Percentiles rank a stretch among this genome's conserved stretches.
Evolutionary conservation across 2,113 vertebrate genomes (phyloP).

Genomic region (Melanerpes aurifrons): DNA sequence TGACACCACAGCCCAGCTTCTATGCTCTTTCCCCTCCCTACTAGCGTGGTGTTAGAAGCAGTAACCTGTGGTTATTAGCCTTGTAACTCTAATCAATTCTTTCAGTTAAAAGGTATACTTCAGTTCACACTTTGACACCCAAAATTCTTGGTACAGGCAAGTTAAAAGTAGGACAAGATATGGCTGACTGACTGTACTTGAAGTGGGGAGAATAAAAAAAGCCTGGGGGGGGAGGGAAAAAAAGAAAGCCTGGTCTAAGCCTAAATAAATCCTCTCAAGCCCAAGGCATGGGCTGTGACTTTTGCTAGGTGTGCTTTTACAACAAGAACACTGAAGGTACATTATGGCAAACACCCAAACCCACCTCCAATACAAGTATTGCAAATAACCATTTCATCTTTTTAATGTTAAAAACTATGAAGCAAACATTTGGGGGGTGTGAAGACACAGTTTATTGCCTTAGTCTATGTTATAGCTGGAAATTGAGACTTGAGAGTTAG

Average conservation of each 20-base stretch:
- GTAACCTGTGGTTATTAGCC: constrained; percentile 51
- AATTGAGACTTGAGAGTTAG: constrained; percentile 68
- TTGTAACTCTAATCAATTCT: constrained; percentile 56
- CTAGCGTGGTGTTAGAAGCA: constrained; percentile 56
- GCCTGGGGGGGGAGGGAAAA: background rate
- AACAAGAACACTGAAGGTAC: constrained; percentile 76
- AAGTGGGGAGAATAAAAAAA: background rate
- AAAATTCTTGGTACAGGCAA: constrained; percentile 68
- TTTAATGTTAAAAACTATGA: constrained; percentile 60
- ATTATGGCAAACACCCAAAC: constrained; percentile 75
- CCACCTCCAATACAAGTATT: constrained; percentile 62
- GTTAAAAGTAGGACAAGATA: constrained; percentile 57
- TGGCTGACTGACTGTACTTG: constrained; percentile 44
- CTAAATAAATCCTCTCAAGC: constrained; percentile 48
- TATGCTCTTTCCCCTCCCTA: constrained; percentile 8
- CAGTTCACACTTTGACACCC: constrained; percentile 69
- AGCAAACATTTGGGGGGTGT: constrained; percentile 65
- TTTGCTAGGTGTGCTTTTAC: constrained; percentile 67
- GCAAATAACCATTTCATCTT: constrained; percentile 19
- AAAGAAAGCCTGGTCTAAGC: constrained; percentile 48
- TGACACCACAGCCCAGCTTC: constrained; percentile 30
- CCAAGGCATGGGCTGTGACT: constrained; percentile 56
- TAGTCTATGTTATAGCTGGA: constrained; percentile 65
- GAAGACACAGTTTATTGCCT: constrained; percentile 78
- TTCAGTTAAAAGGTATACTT: constrained; percentile 66